Evolutionary conservation across 2,888 invertebrate species (phyloP).

Genomic region (Myathropa florea): DNA sequence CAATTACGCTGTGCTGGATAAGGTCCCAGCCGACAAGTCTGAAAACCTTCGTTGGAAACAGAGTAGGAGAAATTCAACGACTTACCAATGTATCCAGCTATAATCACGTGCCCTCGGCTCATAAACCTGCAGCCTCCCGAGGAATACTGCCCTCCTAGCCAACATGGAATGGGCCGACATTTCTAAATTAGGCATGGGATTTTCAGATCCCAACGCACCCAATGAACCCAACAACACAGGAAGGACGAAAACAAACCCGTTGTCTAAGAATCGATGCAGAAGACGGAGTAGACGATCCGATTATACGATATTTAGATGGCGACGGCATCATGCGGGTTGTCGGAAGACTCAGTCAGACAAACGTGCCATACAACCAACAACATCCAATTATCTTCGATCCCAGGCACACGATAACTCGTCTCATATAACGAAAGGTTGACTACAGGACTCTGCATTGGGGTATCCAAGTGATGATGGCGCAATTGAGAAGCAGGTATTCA

Average conservation of each 20-base stretch:
- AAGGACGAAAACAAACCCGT: not conserved
- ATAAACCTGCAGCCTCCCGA: constrained; percentile 63
- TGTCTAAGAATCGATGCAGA: not conserved
- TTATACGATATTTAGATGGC: no score
- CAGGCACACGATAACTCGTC: no score
- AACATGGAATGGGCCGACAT: not conserved
- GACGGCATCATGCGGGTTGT: no score
- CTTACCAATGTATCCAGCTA: constrained; percentile 14
- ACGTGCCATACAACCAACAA: no score
- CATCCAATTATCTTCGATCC: no score
- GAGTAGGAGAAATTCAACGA: constrained; percentile 51
- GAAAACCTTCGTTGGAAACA: constrained; percentile 57
- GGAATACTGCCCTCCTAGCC: constrained; percentile 15
- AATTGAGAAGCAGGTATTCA: no score
- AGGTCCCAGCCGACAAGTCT: constrained; percentile 27
- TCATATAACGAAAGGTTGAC: no score
- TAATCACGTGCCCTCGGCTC: constrained; percentile 45
- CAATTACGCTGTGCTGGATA: constrained; percentile 58
- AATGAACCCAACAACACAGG: not conserved
- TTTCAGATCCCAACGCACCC: not conserved
- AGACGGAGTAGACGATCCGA: not conserved
- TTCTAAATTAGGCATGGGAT: not conserved
- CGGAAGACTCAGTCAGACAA: no score
- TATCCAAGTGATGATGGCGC: no score
- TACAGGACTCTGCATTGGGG: no score